These are phyloP conservation scores for Lycocorax pyrrhopterus DNA, from an alignment of 2,113 vertebrate species.

Conservation along the genomic window DNA sequence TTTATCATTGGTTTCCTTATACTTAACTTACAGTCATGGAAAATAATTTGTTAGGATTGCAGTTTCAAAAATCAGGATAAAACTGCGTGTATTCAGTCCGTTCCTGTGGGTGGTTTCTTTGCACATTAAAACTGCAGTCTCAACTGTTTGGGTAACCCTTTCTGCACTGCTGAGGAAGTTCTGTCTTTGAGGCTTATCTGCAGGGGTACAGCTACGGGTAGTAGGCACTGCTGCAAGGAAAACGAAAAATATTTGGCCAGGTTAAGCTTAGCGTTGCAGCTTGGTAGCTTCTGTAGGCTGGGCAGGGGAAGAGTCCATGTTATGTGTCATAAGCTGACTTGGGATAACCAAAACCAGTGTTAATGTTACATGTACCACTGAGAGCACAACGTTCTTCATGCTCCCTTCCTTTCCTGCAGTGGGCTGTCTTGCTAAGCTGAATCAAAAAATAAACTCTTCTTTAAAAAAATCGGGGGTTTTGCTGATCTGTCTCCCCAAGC, in stretches of 20 bases:
- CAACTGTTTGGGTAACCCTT: not conserved
- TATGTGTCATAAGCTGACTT: not conserved
- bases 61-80: not conserved
- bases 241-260: not conserved
- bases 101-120: not conserved
- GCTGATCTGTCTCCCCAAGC: not conserved
- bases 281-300: not conserved
- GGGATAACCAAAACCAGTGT: not conserved
- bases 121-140: not conserved
- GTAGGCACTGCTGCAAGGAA: not conserved
- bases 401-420: not conserved
- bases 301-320: not conserved
- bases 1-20: not conserved
- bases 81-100: not conserved
- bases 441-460: not conserved
- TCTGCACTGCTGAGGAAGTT: not conserved
- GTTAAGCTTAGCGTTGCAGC: not conserved
- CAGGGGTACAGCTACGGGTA: not conserved
- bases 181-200: not conserved
- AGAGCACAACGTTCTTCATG: not conserved
- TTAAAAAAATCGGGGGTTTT: rapidly evolving
- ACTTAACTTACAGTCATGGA: not conserved
- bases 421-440: not conserved
- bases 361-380: not conserved
- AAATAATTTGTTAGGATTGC: not conserved